Evolutionary conservation across 2,888 invertebrate genomes (phyloP).

Genomic region (Gortyna flavago): DNA sequence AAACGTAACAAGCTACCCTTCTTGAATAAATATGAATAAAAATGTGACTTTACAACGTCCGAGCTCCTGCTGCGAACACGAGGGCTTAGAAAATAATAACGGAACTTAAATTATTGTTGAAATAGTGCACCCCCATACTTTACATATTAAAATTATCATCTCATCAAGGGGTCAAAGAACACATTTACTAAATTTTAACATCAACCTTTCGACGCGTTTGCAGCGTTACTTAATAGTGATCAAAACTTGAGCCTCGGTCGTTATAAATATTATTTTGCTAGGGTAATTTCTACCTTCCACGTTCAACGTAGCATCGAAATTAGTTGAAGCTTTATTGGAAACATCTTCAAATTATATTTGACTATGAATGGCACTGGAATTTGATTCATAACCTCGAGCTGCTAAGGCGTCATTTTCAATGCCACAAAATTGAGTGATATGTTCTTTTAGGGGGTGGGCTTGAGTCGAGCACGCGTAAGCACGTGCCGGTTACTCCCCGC

Average conservation of each 20-base stretch:
- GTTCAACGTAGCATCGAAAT: conserved; percentile 76
- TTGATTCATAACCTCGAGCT: conserved; percentile 32
- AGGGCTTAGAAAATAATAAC: conserved; percentile 83
- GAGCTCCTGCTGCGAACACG: conserved; percentile 74
- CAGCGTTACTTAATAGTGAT: conserved; percentile 81
- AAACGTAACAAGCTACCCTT: conserved; percentile 62
- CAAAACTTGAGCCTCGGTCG: conserved; percentile 77
- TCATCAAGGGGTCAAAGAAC: conserved; percentile 86
- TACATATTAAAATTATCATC: conserved; percentile 87
- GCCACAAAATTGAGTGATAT: conserved; percentile 53
- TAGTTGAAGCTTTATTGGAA: conserved; percentile 69
- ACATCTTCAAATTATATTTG: conserved; percentile 74
- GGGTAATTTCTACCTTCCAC: conserved; percentile 77
- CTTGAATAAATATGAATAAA: conserved; percentile 71
- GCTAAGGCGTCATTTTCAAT: conserved; percentile 68
- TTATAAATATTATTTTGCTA: conserved; percentile 70
- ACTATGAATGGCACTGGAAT: conserved; percentile 48
- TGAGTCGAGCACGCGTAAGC: conserved; percentile 84
- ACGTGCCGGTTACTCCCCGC: conserved; percentile 88
- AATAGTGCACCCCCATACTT: conserved; percentile 84
- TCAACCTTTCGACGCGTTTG: conserved; percentile 84
- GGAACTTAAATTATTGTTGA: conserved; percentile 84
- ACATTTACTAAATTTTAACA: conserved; percentile 84
- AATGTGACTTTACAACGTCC: conserved; percentile 65
- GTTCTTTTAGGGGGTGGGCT: conserved; percentile 60